Evolutionary conservation across 2,797 vertebrate species (phyloP), one percentile per base, ranked within the genome.

Genomic region (Syncerus caffer): DNA sequence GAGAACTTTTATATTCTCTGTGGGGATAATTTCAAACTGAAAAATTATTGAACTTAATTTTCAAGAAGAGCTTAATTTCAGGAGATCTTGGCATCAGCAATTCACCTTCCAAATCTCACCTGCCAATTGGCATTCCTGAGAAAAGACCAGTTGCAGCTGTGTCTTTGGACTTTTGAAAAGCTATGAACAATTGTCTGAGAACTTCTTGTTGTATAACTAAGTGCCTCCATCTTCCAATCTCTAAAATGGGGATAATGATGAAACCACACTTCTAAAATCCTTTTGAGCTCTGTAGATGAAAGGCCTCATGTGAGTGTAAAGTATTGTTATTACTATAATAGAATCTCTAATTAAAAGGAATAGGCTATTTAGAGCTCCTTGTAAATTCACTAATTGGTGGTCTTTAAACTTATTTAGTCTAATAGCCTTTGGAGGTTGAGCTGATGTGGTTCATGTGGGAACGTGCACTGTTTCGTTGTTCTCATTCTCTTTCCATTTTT

Each of bases 261-360:
- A 95, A 98, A 96, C 92, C 94, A 42, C 87, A 96, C 95, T 97
- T 96, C 96, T 97, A 98, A 98, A 97, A 90, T 90, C 58, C 94
- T 98, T 98, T 97, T 97, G 96, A 98, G 96, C 58, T 96, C 89
- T 64, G 42, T 85, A 98, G 97, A 98, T 98, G 97, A 98, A 98
- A 98, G 98, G 83, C 64, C 42, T 64, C 83, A 11, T 58, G 85
- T 76, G 42, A 97, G 97, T 78, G 71, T 95, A 92, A 98, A 98
- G 98, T 96, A 98, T 98, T 98, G 98, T 98, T 98, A 98, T 98
- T 98, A 98, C 98, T 97, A 98, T 98, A 98, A 98, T 98, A 98
- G 97, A 98, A 98, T 97, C 93, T 95, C 84, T 98, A 98, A 98
- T 98, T 97, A 97, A 98, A 98, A 98, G 98, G 96, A 97, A 95